Conservation (phyloP, 2,797 vertebrate species). For the Fundulus diaphanus region DNA sequence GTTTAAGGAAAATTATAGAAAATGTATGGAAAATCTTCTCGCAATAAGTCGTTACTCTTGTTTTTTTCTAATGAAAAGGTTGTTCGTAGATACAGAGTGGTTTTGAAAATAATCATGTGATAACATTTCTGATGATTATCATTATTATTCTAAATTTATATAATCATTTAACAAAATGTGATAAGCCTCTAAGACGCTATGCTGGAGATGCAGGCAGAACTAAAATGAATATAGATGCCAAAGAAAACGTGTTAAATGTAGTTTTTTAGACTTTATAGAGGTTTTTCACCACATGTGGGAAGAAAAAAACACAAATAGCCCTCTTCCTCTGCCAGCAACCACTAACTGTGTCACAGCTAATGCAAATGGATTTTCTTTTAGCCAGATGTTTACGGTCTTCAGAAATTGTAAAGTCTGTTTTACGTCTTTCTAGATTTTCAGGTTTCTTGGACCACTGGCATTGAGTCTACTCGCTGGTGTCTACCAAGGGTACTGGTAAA, state of each 20-base stretch:
- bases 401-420: no score
- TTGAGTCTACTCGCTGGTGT: no score
- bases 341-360: no score
- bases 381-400: no score
- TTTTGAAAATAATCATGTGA: not conserved
- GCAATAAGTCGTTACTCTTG: slow-evolving; percentile 58
- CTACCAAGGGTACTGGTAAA: no score
- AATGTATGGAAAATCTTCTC: slow-evolving; percentile 23
- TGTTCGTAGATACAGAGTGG: not conserved
- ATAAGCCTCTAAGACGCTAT: not conserved
- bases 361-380: no score
- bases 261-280: not conserved
- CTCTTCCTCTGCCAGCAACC: no score
- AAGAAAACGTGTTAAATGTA: not conserved
- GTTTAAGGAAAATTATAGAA: slow-evolving; percentile 3
- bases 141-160: not conserved
- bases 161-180: not conserved
- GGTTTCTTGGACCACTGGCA: no score
- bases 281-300: no score
- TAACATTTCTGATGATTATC: not conserved
- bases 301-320: no score
- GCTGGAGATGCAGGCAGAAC: not conserved
- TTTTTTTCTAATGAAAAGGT: slow-evolving; percentile 49
- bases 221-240: not conserved
- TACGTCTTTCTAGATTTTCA: no score